Evolutionary conservation across 2,113 vertebrate species (phyloP), one percentile per base, ranked within the genome.

Genomic region (Fukomys damarensis): DNA sequence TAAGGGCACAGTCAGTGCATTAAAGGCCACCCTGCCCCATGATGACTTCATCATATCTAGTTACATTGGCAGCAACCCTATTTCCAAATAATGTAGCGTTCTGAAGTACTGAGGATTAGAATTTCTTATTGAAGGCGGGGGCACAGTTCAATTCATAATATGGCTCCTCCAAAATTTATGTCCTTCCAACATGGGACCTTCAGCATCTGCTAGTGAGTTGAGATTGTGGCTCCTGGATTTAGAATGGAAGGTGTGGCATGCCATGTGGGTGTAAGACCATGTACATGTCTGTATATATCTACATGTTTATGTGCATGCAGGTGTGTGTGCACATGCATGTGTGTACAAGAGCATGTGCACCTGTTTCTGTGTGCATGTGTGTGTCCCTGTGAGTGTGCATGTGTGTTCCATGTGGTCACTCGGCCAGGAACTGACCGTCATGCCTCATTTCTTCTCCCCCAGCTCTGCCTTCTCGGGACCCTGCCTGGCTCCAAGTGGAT

Each of bases 381-480:
- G 4, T 58, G 13, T 43, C 38, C 14, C 2, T 43, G 4, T 5
- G 30, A 43, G 17, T 46, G 81, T 35, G 2, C 35, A 43, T 77
- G 43, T 49, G 10, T 70, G 17, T 82, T 54, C 43, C 3, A 13
- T 30, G 16, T 43, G 41, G 12, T 74, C 20, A 46, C 30, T 16
- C 24, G 63, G 20, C 65, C 30, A 30, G 59, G 93, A 14, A 24
- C 6, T 28, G 30, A 26, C 56, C 32, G 63, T 93, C 32, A 24
- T 0, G 7, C 28, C 43, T 32, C 0, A 16, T n/a, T 8, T 54
- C 1, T 56, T 61, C 41, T 58, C 4, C 54, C 61, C 14, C 17
- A 96, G 93, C 58, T 86, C 72, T 93, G 46, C 79, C 46, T 43
- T 22, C 65, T 63, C 32, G 58, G 70, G 58, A 49, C 52, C n/a